These are phyloP conservation scores for Cepphus grylle DNA, from an alignment of 2,113 vertebrate genomes.

Conservation along the genomic window DNA sequence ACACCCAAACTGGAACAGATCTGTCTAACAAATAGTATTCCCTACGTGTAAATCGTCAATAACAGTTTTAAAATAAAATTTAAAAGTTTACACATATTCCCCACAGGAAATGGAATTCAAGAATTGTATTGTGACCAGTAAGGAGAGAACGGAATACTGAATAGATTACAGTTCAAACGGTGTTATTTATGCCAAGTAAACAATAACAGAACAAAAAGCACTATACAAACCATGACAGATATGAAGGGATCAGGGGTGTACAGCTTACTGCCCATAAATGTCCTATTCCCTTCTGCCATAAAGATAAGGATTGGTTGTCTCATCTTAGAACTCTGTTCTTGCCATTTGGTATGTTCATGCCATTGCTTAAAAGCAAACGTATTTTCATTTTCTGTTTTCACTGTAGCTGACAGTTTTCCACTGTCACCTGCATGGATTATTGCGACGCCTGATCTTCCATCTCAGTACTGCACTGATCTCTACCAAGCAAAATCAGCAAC, in stretches of 20 bases:
- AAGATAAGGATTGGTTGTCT: neutral
- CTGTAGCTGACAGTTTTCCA: neutral
- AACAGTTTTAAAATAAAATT: neutral
- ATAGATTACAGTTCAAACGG: neutral
- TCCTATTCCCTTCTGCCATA: neutral
- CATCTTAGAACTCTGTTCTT: neutral
- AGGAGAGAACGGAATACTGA: neutral
- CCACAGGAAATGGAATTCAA: neutral
- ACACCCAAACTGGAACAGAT: neutral
- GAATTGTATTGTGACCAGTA: neutral
- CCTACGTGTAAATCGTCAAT: neutral
- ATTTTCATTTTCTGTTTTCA: too few species aligned
- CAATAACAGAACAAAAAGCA: neutral
- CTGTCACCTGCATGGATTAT: neutral
- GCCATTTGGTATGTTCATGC: neutral
- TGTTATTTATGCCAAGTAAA: neutral
- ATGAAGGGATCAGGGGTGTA: rapidly evolving
- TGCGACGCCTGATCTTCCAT: neutral
- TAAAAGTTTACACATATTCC: neutral
- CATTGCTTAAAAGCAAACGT: neutral
- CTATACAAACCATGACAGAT: neutral
- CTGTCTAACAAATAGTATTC: neutral
- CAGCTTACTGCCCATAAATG: neutral
- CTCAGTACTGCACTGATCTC: neutral
- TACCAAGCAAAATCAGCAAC: neutral